A percentile compares a stretch with the other conserved stretches of the same genome.
phyloP scores from a whole-genome alignment of 2,113 vertebrate genomes.

The Bombycilla garrulus region DNA sequence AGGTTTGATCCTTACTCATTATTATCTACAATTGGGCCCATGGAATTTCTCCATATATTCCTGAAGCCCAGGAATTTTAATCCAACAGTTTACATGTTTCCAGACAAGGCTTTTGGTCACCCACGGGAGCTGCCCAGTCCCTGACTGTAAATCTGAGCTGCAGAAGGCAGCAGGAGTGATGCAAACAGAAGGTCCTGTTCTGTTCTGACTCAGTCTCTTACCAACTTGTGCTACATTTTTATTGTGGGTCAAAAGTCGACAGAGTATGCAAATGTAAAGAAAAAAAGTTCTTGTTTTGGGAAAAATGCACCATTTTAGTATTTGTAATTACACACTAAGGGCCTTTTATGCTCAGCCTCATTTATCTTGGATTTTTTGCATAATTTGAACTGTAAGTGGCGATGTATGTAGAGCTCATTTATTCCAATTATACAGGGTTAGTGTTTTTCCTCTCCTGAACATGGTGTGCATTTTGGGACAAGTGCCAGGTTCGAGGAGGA shows the following conservation, averaged over 20 bases:
- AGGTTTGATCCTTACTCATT: neutral
- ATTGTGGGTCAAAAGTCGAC: slow-evolving; percentile 53
- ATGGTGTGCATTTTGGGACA: slow-evolving; percentile 31
- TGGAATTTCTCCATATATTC: neutral
- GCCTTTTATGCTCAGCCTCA: slow-evolving; percentile 41
- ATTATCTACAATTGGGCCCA: neutral
- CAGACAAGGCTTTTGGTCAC: neutral
- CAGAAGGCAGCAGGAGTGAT: slow-evolving; percentile 45
- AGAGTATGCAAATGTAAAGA: slow-evolving; percentile 47
- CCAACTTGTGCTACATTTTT: slow-evolving; percentile 57
- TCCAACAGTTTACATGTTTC: neutral
- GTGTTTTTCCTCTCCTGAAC: slow-evolving; percentile 51
- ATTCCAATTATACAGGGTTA: slow-evolving; percentile 56
- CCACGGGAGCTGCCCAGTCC: neutral
- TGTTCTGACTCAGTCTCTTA: slow-evolving; percentile 58
- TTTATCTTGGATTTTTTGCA: slow-evolving; percentile 60
- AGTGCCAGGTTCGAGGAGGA: slow-evolving; percentile 22
- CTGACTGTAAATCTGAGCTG: slow-evolving; percentile 26
- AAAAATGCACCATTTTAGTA: slow-evolving; percentile 51
- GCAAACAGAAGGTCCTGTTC: slow-evolving; percentile 63
- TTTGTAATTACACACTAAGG: slow-evolving; percentile 48
- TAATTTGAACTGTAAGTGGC: slow-evolving; percentile 48
- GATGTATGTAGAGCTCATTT: slow-evolving; percentile 52
- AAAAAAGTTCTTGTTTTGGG: slow-evolving; percentile 47
- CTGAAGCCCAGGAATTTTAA: slow-evolving; percentile 11